A percentile compares a stretch with the other conserved stretches of the same genome.
These are phyloP conservation scores for Pyxicephalus adspersus DNA, from an alignment of 2,113 vertebrate species.

Conservation along the genomic window DNA sequence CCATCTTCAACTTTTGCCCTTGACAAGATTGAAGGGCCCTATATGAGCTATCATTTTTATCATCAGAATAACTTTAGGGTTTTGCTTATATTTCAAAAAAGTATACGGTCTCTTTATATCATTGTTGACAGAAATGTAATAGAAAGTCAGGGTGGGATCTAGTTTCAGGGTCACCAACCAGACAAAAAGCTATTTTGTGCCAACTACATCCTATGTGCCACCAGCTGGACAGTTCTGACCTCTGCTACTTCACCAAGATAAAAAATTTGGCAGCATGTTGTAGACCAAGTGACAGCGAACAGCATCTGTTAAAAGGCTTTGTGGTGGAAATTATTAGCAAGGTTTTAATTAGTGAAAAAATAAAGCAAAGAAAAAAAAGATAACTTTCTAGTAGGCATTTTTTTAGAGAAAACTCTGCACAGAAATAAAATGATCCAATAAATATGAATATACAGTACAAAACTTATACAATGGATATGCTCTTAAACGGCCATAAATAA, in stretches of 20 bases:
- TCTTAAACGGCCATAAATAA: too few relatives aligned
- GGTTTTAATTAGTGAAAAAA: slow-evolving; percentile 32
- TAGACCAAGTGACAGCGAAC: slow-evolving; percentile 21
- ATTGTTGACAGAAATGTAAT: slow-evolving; percentile 6
- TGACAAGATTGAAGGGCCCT: too few relatives aligned
- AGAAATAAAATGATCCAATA: too few relatives aligned
- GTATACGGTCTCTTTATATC: background rate
- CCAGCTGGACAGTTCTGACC: slow-evolving; percentile 39
- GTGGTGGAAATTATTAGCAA: slow-evolving; percentile 21
- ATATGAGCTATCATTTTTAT: too few relatives aligned
- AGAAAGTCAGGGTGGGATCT: slow-evolving; percentile 2
- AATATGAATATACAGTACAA: too few relatives aligned
- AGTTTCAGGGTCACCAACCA: slow-evolving; percentile 22
- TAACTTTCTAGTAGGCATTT: background rate
- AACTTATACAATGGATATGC: too few relatives aligned
- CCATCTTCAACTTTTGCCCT: too few relatives aligned
- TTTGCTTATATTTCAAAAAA: too few relatives aligned
- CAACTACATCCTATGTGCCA: slow-evolving; percentile 38
- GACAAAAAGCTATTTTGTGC: slow-evolving; percentile 31
- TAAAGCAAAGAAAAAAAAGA: background rate
- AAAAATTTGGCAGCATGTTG: slow-evolving; percentile 44
- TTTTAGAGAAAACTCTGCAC: background rate
- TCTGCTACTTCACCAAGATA: slow-evolving; percentile 31
- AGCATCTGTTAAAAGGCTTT: slow-evolving; percentile 33
- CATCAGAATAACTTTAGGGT: too few relatives aligned